phyloP scores from a whole-genome alignment of 2,113 vertebrate genomes.

The crab-eating macaque (Macaca fascicularis) region T2T-MFA8v1.1 NC_088380.1:19615001-19615500 shows the following conservation, averaged over 20 bases:
- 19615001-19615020: background rate
- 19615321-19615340: background rate
- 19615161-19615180: background rate
- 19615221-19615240: background rate
- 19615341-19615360: too few relatives aligned
- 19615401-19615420: too few relatives aligned
- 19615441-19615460: too few relatives aligned
- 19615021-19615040: background rate
- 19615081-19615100: background rate
- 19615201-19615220: background rate
- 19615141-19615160: background rate
- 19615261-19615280: background rate
- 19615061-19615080: background rate
- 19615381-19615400: fast-evolving
- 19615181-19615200: background rate
- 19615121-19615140: background rate
- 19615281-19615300: background rate
- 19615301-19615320: background rate
- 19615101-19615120: background rate
- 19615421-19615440: too few relatives aligned
- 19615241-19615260: background rate
- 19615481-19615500: too few relatives aligned
- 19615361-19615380: too few relatives aligned
- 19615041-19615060: fast-evolving
- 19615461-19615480: too few relatives aligned